Evolutionary conservation across 2,888 invertebrate species (phyloP), one percentile per base, ranked within the genome.

Genomic region (Hirudinaria manillensis): DNA sequence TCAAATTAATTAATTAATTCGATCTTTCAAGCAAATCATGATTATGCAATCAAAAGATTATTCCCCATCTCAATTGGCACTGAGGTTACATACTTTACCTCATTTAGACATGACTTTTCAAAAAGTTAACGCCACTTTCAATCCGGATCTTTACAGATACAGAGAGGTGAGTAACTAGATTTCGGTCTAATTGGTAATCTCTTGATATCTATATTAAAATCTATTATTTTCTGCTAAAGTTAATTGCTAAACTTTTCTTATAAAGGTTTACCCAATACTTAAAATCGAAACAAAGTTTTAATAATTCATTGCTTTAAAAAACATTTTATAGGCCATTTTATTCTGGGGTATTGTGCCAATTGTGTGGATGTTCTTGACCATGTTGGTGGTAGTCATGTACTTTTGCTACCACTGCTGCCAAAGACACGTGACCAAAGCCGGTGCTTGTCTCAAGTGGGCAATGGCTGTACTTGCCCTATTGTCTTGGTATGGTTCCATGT

Each of bases 321-420:
- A 4, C 24, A 7, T 61, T 61, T 29, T 84, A 70, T 89, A 95
- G 94, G 92, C 94, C 82, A 88, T 96, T 85, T 93, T 94, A 72
- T 94, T 97, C 84, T 89, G 94, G 82, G 94, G 92, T 76, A 93
- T 94, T 65, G 90, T 94, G 80, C 96, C 96, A n/a, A 93, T 95
- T 76, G 92, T 93, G 65, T 91, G 94, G 90, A 89, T 95, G 83
- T 93, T 95, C 82, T 88, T 96, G 77, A 94, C 95, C 38, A 88
- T 96, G 81, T 89, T 94, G 80, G 90, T 94, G 74, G 89, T 95
- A 81, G 89, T 95, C 80, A 90, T 95, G 82, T 96, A 95, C 87
- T 89, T 96, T 84, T 90, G 95, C 86, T 93, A 94, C 82, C 89
- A 95, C 87, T 96, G 96, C 87, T 95, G 95, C 89, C 94, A 94